Evolutionary conservation across 2,888 invertebrate genomes (phyloP), one percentile per base, ranked within the genome.

Genomic region (Charanyca ferruginea): DNA sequence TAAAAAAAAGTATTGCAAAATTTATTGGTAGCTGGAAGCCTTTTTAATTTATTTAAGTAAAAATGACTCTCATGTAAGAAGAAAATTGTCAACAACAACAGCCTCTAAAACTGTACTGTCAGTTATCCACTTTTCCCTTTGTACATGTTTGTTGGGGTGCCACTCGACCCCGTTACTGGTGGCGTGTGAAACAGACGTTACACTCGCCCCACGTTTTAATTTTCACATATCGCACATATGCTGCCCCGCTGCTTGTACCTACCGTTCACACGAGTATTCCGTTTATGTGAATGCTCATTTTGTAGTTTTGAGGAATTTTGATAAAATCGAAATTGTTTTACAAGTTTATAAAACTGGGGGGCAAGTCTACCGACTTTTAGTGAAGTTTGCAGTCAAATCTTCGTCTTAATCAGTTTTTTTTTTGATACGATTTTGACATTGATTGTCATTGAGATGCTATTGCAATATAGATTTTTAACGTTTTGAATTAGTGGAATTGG

Each of bases 181-280:
- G 41, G 85, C 84, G 82, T 84, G 84, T 69, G 82, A 78, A 77
- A 67, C 66, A 60, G 22, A 63, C 82, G 72, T 84, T 84, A 82
- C 23, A 64, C 73, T 73, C 64, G 64, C 83, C 88, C 87, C 84
- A 73, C 71, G 83, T 89, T 92, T 93, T 91, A 92, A 90, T 93
- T 92, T 90, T 85, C 88, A 89, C 90, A 84, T 91, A 91, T 90
- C 89, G 86, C 77, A 86, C 91, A 92, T 87, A 91, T 93, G 92
- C 84, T 86, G 80, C 69, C 75, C 80, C 81, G 77, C 79, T 81
- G 79, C 80, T 83, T 84, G 79, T 84, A 81, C 16, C 38, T 7
- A 9, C 73, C 77, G 81, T 87, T 91, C 91, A 86, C 91, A 90
- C 88, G 89, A 79, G 84, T 85, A 84, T 89, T 83, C 72, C 55